A percentile compares a stretch with the other conserved stretches of the same genome.
Evolutionary conservation across 2,113 vertebrate species (phyloP).

Genomic region (Lycaon pictus): DNA sequence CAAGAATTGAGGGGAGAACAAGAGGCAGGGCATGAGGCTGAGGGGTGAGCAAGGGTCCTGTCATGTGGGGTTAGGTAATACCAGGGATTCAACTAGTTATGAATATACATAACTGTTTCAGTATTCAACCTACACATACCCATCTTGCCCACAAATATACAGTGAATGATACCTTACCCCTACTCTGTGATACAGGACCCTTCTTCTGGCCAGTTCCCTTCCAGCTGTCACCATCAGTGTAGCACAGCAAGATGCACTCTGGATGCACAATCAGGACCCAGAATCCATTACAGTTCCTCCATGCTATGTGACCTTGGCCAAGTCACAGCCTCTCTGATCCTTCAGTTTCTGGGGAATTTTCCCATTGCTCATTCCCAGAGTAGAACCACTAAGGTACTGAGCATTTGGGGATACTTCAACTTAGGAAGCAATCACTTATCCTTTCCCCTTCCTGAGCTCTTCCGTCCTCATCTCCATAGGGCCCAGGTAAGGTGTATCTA

Average conservation of each 20-base stretch:
- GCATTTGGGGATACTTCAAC: not conserved
- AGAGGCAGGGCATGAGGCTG: not conserved
- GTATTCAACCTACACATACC: too few species aligned
- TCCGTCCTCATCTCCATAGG: not conserved
- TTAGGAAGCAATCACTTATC: not conserved
- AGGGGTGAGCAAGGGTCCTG: not conserved
- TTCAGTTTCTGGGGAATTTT: not conserved
- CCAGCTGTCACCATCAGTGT: not conserved
- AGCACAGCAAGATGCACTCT: not conserved
- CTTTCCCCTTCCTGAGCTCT: not conserved
- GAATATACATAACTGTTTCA: not conserved
- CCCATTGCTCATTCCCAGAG: not conserved
- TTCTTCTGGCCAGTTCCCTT: not conserved
- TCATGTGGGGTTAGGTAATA: too few species aligned
- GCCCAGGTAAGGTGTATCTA: slow-evolving; percentile 29
- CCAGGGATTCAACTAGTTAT: not conserved
- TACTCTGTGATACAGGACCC: not conserved
- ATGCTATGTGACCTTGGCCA: not conserved
- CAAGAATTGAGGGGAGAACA: not conserved
- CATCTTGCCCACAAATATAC: not conserved
- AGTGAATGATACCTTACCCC: not conserved
- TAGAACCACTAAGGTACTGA: not conserved
- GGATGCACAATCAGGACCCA: not conserved
- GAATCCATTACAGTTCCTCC: not conserved
- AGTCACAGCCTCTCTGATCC: not conserved